Conservation (phyloP, 2,888 invertebrate species). For the Seira ritae region DNA sequence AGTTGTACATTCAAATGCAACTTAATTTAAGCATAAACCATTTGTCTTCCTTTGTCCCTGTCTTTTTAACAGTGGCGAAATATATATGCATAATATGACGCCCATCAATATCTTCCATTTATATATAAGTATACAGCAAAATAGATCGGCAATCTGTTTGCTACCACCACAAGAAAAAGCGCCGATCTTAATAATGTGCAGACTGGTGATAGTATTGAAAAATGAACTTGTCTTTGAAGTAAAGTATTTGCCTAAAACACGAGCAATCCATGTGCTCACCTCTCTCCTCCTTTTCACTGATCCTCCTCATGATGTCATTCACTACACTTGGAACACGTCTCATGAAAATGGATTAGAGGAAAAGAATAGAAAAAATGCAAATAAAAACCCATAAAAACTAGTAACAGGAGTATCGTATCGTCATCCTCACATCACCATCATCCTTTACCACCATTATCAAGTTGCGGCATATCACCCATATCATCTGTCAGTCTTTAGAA, state of each 20-base stretch:
- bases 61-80: neutral
- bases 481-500: constrained; percentile 3
- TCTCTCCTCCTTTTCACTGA: neutral
- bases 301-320: constrained; percentile 13
- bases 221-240: neutral
- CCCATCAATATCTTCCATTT: neutral
- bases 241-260: neutral
- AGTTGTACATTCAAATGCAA: no score
- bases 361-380: neutral
- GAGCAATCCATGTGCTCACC: neutral
- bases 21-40: no score
- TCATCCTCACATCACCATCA: neutral
- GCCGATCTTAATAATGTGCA: neutral
- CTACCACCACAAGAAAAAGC: neutral
- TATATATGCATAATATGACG: neutral
- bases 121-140: neutral
- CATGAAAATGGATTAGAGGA: constrained; percentile 4
- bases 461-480: constrained; percentile 6
- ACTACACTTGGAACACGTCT: neutral
- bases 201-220: neutral
- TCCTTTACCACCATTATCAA: neutral
- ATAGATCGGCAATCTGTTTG: neutral
- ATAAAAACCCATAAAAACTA: neutral
- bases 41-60: no score
- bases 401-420: neutral